Evolutionary conservation across 2,797 vertebrate species (phyloP), one percentile per base, ranked within the genome.

Genomic region (Karalla daura): DNA sequence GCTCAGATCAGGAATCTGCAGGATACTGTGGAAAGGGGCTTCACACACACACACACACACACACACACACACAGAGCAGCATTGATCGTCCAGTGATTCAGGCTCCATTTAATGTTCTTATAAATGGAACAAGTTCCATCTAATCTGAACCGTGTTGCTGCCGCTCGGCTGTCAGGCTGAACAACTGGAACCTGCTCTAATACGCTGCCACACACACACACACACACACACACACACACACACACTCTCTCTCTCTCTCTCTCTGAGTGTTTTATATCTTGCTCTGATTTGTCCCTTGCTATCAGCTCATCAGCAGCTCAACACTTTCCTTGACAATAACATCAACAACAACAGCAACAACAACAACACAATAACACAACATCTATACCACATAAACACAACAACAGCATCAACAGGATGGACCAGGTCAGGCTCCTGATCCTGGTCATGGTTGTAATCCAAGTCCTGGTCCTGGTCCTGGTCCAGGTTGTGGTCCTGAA

Each of bases 61-160:
- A 50, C 73, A 67, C 71, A 58, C 69, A 58, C 56, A 58, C 63
- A 18, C 39, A 0, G 15, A 71, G 54, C 50, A 41, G 60, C 65
- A 81, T 87, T 64, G 76, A 85, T 83, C 80, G 66, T 61, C 37
- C 76, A 51, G 67, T 73, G 83, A 84, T 82, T 85, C 83, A 79
- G 79, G 71, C 75, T 81, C 67, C 75, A 69, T 86, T 84, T 88
- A 83, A 86, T 86, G 83, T 84, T 86, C 77, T 86, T 81, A 83
- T 79, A 86, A 86, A 84, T 82, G 76, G 70, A 62, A 81, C 78
- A 80, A 79, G 80, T 84, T 86, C 86, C 83, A 83, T 88, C 84
- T 86, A 83, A 84, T 86, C 76, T 79, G 72, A 85, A 76, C 55
- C 60, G 2, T 75, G 74, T 74, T 68, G 79, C 50, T 0, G 40